A percentile compares a stretch with the other conserved stretches of the same genome.
Conservation (phyloP, 2,113 vertebrate genomes). For the Sinocyclocheilus anophthalmus region DNA sequence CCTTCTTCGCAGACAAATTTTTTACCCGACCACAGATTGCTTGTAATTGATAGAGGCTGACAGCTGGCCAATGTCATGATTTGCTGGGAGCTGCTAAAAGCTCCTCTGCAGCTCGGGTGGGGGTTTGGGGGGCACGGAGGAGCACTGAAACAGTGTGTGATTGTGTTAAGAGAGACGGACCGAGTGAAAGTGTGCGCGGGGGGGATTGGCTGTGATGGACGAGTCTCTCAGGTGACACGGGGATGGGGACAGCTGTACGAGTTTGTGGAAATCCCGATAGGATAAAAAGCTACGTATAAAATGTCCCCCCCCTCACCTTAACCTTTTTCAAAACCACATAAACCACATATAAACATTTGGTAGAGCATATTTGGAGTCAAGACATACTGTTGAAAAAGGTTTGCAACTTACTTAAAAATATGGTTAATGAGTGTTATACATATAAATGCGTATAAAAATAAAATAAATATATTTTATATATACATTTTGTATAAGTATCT, state of each 20-base stretch:
- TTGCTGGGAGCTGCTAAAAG: conserved; percentile 30
- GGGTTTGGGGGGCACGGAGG: not conserved
- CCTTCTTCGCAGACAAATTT: conserved; percentile 7
- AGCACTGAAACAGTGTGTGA: conserved; percentile 18
- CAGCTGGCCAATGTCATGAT: conserved; percentile 28
- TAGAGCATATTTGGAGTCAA: not conserved
- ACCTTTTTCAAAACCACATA: not conserved
- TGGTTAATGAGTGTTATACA: not conserved
- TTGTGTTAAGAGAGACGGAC: conserved; percentile 34
- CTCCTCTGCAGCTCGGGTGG: not conserved
- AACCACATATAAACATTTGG: not conserved
- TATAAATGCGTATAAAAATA: not conserved
- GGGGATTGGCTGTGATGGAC: not conserved
- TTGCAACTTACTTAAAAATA: not conserved
- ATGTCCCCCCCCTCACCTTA: not conserved
- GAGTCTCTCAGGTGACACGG: conserved; percentile 20
- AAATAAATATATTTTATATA: not conserved
- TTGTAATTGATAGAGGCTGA: conserved; percentile 15
- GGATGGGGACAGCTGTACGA: not conserved
- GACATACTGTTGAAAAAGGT: not conserved
- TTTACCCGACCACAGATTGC: conserved; percentile 15
- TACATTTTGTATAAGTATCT: not conserved
- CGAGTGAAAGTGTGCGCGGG: not conserved
- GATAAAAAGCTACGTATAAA: not conserved
- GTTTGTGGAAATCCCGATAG: not conserved